Base-by-base conservation (phyloP, 2,797 vertebrate genomes). In the Poeciliopsis infans region DNA sequence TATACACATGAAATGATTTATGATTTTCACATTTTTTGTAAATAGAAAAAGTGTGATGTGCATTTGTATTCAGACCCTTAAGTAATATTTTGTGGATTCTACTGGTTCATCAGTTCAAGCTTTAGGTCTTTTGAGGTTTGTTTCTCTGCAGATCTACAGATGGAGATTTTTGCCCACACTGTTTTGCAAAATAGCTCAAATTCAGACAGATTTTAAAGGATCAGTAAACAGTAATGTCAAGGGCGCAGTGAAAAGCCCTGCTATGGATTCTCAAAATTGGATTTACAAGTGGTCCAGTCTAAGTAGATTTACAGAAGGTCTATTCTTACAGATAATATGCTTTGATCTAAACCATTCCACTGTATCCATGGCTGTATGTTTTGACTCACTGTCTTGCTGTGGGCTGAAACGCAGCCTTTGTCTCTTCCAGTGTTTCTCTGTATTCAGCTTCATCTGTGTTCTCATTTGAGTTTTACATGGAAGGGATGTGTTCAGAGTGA, bases 251-350 rank as follows among this genome's bases (percentile, higher is more conserved):
- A 28, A 61, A 61, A 33, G 57, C 31, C 5, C 28, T 61, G 28
- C 5, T 31, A 61, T 31, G 31, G 28, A 31, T 31, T 13, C 28
- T 61, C 57, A 61, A 23, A 51, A 31, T 61, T 61, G 23, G 28
- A 31, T 31, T 61, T 61, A 16, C 28, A 61, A 31, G 31, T 31
- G 12, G 57, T 31, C 28, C 28, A 16, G 13, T 61, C 28, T 61
- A 61, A 61, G 28, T 61, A n/a, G 55, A n/a, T 57, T 57, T 57
- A n/a, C 55, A 57, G 55, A 57, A 57, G 11, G 55, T 57, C 55
- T 15, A n/a, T 57, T 57, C n/a, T 28, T 57, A 57, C 55, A 57
- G 57, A 31, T 31, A 31, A 31, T 31, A 61, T 16, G 23, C 28
- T 61, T 61, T 61, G 12, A 31, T 61, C 28, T 61, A 61, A 61